phyloP scores from a whole-genome alignment of 2,888 invertebrate genomes.

The Drosophila koepferae region DNA sequence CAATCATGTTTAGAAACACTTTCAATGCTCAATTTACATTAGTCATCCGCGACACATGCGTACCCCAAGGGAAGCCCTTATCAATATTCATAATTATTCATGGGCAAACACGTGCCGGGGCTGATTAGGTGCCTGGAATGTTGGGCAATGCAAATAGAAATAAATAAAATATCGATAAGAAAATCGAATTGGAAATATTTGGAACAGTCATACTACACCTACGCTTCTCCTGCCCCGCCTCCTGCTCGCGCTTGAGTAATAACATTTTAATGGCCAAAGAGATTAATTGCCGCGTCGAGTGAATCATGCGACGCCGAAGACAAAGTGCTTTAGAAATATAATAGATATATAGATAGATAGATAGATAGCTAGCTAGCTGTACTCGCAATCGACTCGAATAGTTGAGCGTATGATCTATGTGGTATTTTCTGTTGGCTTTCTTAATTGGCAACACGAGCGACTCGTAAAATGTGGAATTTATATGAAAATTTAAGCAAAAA shows the following conservation, averaged over 20 bases:
- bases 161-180: constrained; percentile 36
- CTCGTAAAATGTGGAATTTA: constrained; percentile 73
- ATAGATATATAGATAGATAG: background rate
- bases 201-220: constrained; percentile 4
- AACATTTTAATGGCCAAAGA: constrained; percentile 72
- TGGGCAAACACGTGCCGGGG: constrained; percentile 19
- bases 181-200: constrained; percentile 28
- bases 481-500: constrained; percentile 44
- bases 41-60: constrained; percentile 2
- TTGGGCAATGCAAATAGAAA: constrained; percentile 9
- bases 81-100: constrained; percentile 44
- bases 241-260: constrained; percentile 57
- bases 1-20: background rate
- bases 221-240: background rate
- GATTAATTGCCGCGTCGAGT: constrained; percentile 70
- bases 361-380: constrained; percentile 18
- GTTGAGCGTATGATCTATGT: constrained; percentile 59
- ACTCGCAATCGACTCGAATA: constrained; percentile 33
- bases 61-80: constrained; percentile 36
- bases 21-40: constrained; percentile 6
- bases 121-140: constrained; percentile 22
- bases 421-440: constrained; percentile 39
- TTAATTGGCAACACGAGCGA: constrained; percentile 77
- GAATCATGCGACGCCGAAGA: constrained; percentile 62
- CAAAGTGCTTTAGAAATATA: constrained; percentile 19